Conservation (phyloP, 2,888 invertebrate genomes). For the Griposia aprilina region DNA sequence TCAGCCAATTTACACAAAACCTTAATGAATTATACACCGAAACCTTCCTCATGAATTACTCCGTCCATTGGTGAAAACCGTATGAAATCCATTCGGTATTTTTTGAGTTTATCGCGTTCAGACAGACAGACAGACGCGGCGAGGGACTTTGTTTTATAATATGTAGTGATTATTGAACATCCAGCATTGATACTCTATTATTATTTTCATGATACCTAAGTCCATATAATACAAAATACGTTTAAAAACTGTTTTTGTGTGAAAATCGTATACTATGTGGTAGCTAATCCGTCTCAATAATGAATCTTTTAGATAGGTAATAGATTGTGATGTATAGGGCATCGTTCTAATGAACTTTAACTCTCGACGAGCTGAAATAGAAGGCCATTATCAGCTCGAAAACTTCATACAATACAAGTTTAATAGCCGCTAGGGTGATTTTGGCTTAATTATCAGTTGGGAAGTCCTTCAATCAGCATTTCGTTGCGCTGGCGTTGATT, state of each 20-base stretch:
- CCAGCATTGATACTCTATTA: not conserved
- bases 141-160: too few relatives aligned
- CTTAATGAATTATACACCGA: too few relatives aligned
- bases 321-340: not conserved
- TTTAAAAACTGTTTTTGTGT: not conserved
- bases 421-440: not conserved
- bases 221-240: not conserved
- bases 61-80: too few relatives aligned
- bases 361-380: not conserved
- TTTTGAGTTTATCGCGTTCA: too few relatives aligned
- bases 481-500: not conserved
- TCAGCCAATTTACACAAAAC: too few relatives aligned
- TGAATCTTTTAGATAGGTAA: not conserved
- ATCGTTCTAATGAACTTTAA: not conserved
- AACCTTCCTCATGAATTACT: too few relatives aligned
- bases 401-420: constrained; percentile 8
- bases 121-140: too few relatives aligned
- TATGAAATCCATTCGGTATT: too few relatives aligned
- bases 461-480: constrained; percentile 11
- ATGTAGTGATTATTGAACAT: too few relatives aligned
- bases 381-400: not conserved
- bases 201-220: not conserved
- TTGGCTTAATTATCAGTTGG: not conserved
- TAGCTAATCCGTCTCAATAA: not conserved
- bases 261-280: not conserved